Evolutionary conservation across 2,113 vertebrate genomes (phyloP), one percentile per base, ranked within the genome.

Genomic region (Colistium nudipinnis): DNA sequence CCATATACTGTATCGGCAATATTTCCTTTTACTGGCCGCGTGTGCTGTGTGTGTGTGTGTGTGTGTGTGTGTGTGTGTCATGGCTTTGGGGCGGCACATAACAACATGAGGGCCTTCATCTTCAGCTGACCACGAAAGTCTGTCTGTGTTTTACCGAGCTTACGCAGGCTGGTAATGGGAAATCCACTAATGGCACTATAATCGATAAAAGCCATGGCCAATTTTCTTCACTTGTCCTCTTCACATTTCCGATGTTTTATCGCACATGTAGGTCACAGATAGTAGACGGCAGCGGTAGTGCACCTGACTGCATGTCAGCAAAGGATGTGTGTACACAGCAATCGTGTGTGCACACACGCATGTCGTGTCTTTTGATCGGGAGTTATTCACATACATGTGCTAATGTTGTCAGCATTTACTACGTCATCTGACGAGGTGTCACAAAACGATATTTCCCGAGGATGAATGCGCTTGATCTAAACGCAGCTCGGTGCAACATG

Each of bases 141-240:
- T 67, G 74, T 63, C 68, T 68, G 83, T 31, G 73, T 86, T 82
- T 66, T 64, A 72, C 47, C 52, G 73, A 56, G 72, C 62, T 65
- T 73, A 76, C 52, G 65, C 69, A 81, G 83, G 38, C 70, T 86
- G 51, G 53, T 89, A 90, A 90, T 90, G 89, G n/a, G 89, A 76
- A 81, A 83, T 79, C 69, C 81, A 73, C 85, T 92, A 91, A 91
- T 89, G 89, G 85, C 57, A 62, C 60, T 44, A 56, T 78, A 86
- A 87, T 93, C 87, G 87, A 89, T 91, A 91, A 22, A 80, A 76
- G 80, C 67, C 80, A 70, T 43, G 52, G 72, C 74, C 78, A 68
- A 25, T 81, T 55, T 74, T 67, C 74, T 81, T 85, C 60, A 24
- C 68, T 13, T 30, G 38, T 44, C 28, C 36, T 77, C 59, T 47